Percentiles rank a stretch among this genome's conserved stretches.
Conservation (phyloP, 2,113 vertebrate species). For the Pogonocichla stellata region DNA sequence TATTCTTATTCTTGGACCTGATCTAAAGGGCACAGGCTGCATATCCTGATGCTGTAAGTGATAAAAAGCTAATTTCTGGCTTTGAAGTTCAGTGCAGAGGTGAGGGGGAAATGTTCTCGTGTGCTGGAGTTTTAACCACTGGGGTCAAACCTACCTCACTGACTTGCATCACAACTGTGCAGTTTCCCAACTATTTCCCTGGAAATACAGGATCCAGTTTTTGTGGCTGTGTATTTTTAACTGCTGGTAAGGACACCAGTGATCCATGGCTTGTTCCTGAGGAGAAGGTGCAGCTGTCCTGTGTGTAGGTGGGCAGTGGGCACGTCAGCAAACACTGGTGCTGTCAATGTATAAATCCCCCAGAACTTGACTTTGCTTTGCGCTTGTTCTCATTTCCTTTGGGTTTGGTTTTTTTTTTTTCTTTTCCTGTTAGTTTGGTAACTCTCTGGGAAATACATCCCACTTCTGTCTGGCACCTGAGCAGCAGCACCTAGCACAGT, state of each 20-base stretch:
- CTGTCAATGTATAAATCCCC: background rate
- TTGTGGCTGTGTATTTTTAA: background rate
- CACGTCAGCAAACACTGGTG: background rate
- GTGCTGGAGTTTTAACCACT: background rate
- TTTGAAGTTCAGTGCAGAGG: background rate
- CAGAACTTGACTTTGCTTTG: background rate
- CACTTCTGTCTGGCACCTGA: background rate
- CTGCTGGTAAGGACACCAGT: background rate
- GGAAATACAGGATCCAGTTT: background rate
- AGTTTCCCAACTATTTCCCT: background rate
- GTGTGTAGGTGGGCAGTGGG: background rate
- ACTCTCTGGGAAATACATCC: background rate
- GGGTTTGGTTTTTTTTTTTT: background rate
- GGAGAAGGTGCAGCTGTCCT: background rate
- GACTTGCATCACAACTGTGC: fast-evolving
- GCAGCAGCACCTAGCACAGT: background rate
- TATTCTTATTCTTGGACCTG: conserved; percentile 7
- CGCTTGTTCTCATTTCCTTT: background rate
- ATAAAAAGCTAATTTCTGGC: background rate
- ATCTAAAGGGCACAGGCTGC: conserved; percentile 55
- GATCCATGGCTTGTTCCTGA: background rate
- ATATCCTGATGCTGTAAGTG: background rate
- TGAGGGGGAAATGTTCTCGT: background rate
- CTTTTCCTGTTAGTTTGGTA: background rate
- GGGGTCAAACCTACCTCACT: background rate